Evolutionary conservation across 30 jellyfish, hydroid and myxozoan species (phyloP).

Genomic region (Aurelia sp.): DNA sequence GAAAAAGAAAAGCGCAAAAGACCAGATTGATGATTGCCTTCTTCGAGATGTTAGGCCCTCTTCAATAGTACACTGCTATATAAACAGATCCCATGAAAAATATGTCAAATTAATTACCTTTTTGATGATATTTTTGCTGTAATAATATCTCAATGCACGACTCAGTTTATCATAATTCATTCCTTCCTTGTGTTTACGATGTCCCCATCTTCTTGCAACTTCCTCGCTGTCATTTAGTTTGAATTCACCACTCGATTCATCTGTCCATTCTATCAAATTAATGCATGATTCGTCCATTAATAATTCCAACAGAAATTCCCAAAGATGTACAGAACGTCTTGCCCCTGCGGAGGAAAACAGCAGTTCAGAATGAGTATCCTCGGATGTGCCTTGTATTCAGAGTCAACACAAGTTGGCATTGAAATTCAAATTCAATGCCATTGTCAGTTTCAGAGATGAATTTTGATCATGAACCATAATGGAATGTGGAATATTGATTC

Average conservation of each 20-base stretch:
- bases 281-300: slow-evolving; percentile 91
- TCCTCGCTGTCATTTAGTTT: slow-evolving; percentile 94
- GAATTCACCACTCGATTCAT: slow-evolving; percentile 94
- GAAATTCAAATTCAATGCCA: no score
- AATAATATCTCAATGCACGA: slow-evolving; percentile 94
- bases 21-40: no score
- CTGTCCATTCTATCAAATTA: slow-evolving; percentile 96
- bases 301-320: slow-evolving; percentile 97
- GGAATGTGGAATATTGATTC: no score
- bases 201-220: slow-evolving; percentile 98
- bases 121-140: slow-evolving; percentile 93
- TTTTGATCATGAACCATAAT: no score
- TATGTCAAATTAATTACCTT: slow-evolving; percentile 60
- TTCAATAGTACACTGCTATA: no score
- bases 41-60: no score
- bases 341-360: slow-evolving; percentile 70
- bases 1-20: no score
- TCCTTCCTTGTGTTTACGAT: slow-evolving; percentile 96
- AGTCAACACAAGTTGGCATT: no score
- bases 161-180: slow-evolving; percentile 97
- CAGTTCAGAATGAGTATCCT: no score
- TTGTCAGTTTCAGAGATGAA: no score
- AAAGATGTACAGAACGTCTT: slow-evolving; percentile 95
- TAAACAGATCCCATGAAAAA: no score
- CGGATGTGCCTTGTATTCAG: no score